Conservation (phyloP, 2,797 vertebrate species). For the Arnoldichthys spilopterus region DNA sequence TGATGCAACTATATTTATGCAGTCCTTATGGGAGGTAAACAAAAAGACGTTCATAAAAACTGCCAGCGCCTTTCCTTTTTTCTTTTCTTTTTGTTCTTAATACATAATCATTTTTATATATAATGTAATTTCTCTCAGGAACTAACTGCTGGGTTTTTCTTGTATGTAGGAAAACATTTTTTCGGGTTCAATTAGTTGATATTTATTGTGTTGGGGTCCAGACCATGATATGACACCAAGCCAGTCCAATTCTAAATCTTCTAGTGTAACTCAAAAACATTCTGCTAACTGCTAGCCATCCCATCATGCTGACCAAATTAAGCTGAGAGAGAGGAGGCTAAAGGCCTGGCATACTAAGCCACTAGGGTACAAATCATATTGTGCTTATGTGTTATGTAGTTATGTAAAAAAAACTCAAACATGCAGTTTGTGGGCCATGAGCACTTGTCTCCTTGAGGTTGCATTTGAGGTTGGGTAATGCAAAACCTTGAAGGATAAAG, state of each 20-base stretch:
- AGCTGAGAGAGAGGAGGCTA: neutral
- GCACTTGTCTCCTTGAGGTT: no score
- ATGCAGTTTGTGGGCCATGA: no score
- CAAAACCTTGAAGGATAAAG: no score
- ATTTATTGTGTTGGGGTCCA: neutral
- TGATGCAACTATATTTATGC: conserved; percentile 6
- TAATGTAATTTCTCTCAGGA: neutral
- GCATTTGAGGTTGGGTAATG: no score
- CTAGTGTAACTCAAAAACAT: neutral
- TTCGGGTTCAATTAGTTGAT: neutral
- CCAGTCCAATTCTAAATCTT: neutral
- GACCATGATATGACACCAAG: neutral
- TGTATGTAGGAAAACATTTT: neutral
- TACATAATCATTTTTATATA: neutral
- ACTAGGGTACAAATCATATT: no score
- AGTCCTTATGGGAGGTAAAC: neutral
- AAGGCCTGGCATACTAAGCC: neutral
- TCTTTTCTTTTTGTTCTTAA: neutral
- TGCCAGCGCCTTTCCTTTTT: neutral
- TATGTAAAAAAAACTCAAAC: no score
- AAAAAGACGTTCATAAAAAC: neutral
- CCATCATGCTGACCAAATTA: no score
- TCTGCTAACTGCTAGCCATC: neutral
- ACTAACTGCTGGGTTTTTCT: neutral
- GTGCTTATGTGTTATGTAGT: no score